Conservation (phyloP, 2,113 vertebrate genomes). For the Labeo catla region DNA sequence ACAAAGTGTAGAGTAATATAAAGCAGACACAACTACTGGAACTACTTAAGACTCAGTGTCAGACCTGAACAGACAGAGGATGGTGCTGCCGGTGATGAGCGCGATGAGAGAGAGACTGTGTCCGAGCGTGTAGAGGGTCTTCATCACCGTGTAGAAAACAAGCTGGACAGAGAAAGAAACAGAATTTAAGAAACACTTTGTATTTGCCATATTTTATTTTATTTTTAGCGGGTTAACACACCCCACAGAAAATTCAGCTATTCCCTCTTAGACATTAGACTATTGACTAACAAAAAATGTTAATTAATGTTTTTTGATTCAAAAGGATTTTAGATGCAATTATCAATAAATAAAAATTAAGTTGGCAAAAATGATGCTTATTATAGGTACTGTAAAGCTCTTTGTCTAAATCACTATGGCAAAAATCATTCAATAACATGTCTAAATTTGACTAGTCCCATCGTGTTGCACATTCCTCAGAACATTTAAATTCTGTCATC, state of each 20-base stretch:
- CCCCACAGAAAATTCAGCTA: background rate
- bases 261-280: background rate
- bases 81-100: constrained; percentile 88
- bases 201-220: background rate
- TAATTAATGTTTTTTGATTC: too few species aligned
- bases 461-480: constrained; percentile 1
- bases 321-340: too few species aligned
- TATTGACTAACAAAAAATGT: background rate
- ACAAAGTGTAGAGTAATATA: background rate
- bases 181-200: constrained; percentile 38
- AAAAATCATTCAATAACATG: background rate
- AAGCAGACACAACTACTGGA: constrained; percentile 23
- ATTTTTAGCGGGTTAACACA: background rate
- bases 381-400: background rate
- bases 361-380: background rate
- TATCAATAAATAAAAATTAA: too few species aligned
- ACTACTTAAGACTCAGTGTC: constrained; percentile 40
- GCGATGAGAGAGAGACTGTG: constrained; percentile 93
- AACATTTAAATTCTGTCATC: constrained; percentile 8
- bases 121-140: constrained; percentile 89
- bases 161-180: constrained; percentile 66
- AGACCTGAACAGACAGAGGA: constrained; percentile 93
- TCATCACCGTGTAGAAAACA: constrained; percentile 90
- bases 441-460: constrained; percentile 4
- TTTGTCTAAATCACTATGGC: background rate